phyloP scores from a whole-genome alignment of 2,888 invertebrate genomes.

The Drosophila neotestacea region DNA sequence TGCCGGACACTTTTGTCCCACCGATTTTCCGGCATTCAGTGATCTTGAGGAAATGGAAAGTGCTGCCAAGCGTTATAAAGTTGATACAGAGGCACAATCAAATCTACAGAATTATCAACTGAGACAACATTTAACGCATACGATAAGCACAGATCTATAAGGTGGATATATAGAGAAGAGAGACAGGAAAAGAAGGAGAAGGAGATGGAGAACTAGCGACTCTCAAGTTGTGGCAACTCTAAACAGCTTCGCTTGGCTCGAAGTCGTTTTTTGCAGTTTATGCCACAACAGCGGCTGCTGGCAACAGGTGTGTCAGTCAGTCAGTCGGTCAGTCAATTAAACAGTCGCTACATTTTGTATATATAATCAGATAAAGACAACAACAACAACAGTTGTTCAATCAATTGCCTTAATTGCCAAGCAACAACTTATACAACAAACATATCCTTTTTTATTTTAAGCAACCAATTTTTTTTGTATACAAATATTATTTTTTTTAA shows the following conservation, averaged over 20 bases:
- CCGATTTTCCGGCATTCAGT: conserved; percentile 76
- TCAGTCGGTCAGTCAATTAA: conserved; percentile 36
- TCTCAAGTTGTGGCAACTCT: conserved; percentile 8
- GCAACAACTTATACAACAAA: conserved; percentile 14
- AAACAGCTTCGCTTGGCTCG: conserved; percentile 56
- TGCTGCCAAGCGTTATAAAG: conserved; percentile 77
- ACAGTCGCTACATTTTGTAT: conserved; percentile 19
- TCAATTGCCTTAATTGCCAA: conserved; percentile 14
- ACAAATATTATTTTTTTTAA: conserved; percentile 4
- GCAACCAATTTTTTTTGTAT: conserved; percentile 24
- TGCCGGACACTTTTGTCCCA: conserved; percentile 81
- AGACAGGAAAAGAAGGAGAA: background rate
- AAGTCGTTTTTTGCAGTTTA: conserved; percentile 29
- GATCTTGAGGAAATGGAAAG: conserved; percentile 75
- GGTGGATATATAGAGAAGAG: too few relatives aligned
- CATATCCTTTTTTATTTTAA: conserved; percentile 24
- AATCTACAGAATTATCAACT: background rate
- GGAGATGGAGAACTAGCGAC: background rate
- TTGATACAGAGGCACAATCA: conserved; percentile 40
- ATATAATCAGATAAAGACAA: conserved; percentile 26
- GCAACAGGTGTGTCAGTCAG: conserved; percentile 74
- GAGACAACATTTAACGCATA: conserved; percentile 38
- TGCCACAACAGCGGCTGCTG: conserved; percentile 20
- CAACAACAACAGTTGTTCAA: conserved; percentile 10
- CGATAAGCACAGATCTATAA: conserved; percentile 69